Base-by-base conservation (phyloP, 2,888 invertebrate genomes). In the Drosophila histrio region DNA sequence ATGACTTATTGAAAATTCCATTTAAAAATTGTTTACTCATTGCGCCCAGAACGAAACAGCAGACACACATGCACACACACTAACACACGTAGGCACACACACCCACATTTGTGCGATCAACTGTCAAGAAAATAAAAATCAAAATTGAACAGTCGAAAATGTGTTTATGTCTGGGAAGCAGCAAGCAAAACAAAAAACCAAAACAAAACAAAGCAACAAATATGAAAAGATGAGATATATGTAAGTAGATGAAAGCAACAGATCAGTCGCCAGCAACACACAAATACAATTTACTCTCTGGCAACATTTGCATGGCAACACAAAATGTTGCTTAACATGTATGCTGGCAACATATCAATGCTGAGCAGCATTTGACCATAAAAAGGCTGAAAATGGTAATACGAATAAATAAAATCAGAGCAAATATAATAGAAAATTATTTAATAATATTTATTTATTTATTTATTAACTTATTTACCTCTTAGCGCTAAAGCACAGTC, bases 1-100 rank as follows among this genome's bases (percentile, higher is more conserved):
- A 89, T 89, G 88, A 89, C 87, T 88, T 88, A 88, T 78, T 87
- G 74, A 79, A 84, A 88, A 87, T 88, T 88, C 83, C 77, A 66
- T 79, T 77, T 79, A 89, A 88, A 89, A 83, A 64, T 73, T 80
- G 81, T 85, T 88, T 89, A 89, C 85, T 89, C 89, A 88, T 77
- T 89, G 82, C 73, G 58, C 52, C 46, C 65, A 85, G 68, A 86
- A 47, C 83, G 71, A 65, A 47, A 58, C 52, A 63, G 44, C 87
- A 81, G 82, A 72, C 63, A 50, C 64, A 38, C 52, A 38, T 6
- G 43, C 58, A 24, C 63, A 53, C 56, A 19, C 15, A 22, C 21
- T n/a, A 30, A 6, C 43, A 36, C 19, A 32, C 3, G 15, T 22
- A 41, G 11, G 26, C 44, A 1, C 41, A 38, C 22, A 64, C 74